Conservation (phyloP, 92 coral and sea anemone genomes). For the Palythoa grandiflora region DNA sequence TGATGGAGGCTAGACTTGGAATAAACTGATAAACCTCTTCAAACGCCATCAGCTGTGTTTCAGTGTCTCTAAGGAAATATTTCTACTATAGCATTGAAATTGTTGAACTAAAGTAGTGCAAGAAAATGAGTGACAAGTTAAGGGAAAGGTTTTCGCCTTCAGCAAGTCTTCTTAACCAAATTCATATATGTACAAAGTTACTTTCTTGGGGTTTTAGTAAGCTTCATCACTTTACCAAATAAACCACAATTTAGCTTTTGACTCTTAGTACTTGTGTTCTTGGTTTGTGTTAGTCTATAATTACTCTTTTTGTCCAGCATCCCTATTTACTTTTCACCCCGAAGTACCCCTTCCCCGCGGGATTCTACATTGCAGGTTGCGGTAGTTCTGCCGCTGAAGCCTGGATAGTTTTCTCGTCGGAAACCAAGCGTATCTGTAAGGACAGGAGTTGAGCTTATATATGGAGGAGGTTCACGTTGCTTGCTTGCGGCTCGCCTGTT, state of each 20-base stretch:
- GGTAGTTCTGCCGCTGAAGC: neutral
- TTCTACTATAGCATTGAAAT: neutral
- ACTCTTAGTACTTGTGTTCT: too few species aligned
- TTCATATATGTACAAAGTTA: too few species aligned
- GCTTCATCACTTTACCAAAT: too few species aligned
- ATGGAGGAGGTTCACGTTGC: neutral
- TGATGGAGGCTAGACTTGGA: constrained; percentile 90
- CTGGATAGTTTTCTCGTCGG: neutral
- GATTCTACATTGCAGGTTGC: too few species aligned
- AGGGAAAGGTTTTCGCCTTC: neutral
- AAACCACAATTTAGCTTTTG: too few species aligned
- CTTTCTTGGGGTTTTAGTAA: too few species aligned
- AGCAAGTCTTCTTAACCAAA: too few species aligned
- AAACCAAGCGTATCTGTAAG: neutral
- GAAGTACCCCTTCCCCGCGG: too few species aligned
- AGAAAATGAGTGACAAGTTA: neutral
- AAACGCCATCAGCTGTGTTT: neutral
- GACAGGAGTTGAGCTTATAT: neutral
- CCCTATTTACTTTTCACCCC: too few species aligned
- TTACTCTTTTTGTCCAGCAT: too few species aligned
- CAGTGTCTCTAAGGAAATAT: neutral
- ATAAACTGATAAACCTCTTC: constrained; percentile 38
- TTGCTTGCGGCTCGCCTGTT: neutral
- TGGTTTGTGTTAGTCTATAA: too few species aligned
- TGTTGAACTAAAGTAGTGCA: neutral